Evolutionary conservation across 2,888 invertebrate genomes (phyloP).

Genomic region (Dioctria linearis): DNA sequence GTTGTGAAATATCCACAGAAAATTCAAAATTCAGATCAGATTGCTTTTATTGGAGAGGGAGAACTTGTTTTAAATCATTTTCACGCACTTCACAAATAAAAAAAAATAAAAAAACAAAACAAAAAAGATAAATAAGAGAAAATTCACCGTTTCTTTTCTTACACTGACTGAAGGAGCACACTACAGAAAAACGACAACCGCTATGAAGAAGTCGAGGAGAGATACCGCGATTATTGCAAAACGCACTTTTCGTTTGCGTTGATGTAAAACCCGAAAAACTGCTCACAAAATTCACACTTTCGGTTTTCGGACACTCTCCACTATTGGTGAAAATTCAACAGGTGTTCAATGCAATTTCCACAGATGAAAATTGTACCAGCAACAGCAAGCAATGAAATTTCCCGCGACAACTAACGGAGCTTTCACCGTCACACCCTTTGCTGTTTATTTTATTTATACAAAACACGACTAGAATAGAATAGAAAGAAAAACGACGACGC

Average conservation of each 20-base stretch:
- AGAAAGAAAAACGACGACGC: background rate
- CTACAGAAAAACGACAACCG: background rate
- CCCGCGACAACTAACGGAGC: background rate
- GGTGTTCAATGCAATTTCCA: constrained; percentile 8
- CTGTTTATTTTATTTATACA: background rate
- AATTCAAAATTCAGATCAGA: constrained; percentile 20
- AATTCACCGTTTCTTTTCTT: constrained; percentile 23
- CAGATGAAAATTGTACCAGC: background rate
- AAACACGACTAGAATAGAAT: background rate
- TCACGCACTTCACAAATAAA: constrained; percentile 20
- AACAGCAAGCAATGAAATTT: background rate
- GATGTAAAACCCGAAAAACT: background rate
- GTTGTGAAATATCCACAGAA: constrained; percentile 44
- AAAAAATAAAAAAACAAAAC: no score
- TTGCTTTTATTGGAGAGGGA: background rate
- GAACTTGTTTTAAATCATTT: constrained; percentile 47
- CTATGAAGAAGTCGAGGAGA: background rate
- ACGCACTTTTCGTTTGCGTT: background rate
- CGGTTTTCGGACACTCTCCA: background rate
- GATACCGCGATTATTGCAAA: background rate
- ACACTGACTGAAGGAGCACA: background rate
- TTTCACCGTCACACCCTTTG: constrained; percentile 29
- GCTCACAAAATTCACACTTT: constrained; percentile 9
- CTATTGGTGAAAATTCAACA: constrained; percentile 25
- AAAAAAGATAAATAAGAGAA: background rate